These are phyloP conservation scores for Nothoprocta perdicaria DNA, from an alignment of 2,113 vertebrate genomes.

Conservation along the genomic window DNA sequence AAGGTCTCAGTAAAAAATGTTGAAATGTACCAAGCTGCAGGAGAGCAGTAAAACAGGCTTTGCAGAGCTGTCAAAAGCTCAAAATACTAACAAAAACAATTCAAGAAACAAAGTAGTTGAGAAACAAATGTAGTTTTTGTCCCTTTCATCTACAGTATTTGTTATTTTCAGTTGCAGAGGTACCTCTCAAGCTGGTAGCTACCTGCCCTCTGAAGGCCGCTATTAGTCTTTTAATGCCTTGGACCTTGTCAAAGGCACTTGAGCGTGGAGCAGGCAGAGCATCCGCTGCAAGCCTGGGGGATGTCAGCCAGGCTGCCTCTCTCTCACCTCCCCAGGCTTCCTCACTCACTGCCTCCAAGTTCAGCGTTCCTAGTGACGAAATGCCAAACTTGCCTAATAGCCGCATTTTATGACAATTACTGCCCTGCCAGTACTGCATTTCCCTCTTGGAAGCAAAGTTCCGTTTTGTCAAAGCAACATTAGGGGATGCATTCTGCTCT, in stretches of 20 bases:
- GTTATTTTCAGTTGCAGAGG: not conserved
- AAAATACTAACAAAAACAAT: not conserved
- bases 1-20: not conserved
- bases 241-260: not conserved
- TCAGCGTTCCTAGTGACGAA: not conserved
- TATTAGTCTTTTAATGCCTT: not conserved
- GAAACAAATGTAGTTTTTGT: not conserved
- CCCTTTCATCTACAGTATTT: not conserved
- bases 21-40: conserved; percentile 1
- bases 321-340: not conserved
- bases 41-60: not conserved
- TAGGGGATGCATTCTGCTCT: not conserved
- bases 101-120: not conserved
- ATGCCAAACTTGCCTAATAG: not conserved
- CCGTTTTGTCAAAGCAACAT: not conserved
- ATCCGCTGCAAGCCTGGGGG: not conserved
- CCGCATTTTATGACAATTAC: not conserved
- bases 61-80: not conserved
- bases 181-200: not conserved
- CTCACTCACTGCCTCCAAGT: not conserved
- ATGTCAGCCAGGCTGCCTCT: conserved; percentile 4
- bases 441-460: not conserved
- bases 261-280: not conserved
- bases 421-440: not conserved
- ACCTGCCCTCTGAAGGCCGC: not conserved